Percentiles rank a stretch among this genome's conserved stretches.
These are phyloP conservation scores for Brachionus sp. DNA, from an alignment of 1,140 invertebrate species.

Conservation along the genomic window DNA sequence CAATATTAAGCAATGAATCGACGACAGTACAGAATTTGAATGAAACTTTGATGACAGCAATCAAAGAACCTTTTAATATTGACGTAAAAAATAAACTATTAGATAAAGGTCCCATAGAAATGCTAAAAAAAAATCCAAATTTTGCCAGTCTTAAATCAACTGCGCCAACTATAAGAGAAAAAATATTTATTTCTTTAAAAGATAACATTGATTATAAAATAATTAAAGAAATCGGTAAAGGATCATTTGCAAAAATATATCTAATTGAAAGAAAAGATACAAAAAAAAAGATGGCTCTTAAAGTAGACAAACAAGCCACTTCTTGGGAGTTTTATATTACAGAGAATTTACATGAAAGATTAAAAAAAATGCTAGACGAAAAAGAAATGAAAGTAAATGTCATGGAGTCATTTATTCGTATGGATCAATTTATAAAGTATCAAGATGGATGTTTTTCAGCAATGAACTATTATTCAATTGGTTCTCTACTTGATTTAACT, in stretches of 20 bases:
- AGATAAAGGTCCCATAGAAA: constrained; percentile 9
- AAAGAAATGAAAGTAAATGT: constrained; percentile 30
- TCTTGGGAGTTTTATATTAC: constrained; percentile 45
- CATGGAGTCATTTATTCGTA: constrained; percentile 39
- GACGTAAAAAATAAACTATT: constrained; percentile 27
- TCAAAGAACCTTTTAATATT: constrained; percentile 43
- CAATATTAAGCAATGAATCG: constrained; percentile 10
- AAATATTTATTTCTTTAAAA: neutral
- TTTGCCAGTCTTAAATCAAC: neutral
- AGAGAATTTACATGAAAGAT: constrained; percentile 9
- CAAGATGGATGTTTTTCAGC: constrained; percentile 35
- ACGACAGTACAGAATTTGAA: constrained; percentile 4
- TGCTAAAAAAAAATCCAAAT: constrained; percentile 24
- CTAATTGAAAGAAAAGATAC: constrained; percentile 15
- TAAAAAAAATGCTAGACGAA: neutral
- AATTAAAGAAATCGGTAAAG: constrained; percentile 24
- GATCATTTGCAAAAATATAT: constrained; percentile 26
- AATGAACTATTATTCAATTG: constrained; percentile 17
- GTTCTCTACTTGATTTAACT: constrained; percentile 22
- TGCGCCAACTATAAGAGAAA: constrained; percentile 16
- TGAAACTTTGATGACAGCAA: constrained; percentile 35
- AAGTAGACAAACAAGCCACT: constrained; percentile 38
- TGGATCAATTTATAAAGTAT: constrained; percentile 43
- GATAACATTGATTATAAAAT: constrained; percentile 15
- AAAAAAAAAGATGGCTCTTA: constrained; percentile 23